These are phyloP conservation scores for Drosophila multiciliata DNA, from an alignment of 2,888 invertebrate genomes.

Conservation along the genomic window DNA sequence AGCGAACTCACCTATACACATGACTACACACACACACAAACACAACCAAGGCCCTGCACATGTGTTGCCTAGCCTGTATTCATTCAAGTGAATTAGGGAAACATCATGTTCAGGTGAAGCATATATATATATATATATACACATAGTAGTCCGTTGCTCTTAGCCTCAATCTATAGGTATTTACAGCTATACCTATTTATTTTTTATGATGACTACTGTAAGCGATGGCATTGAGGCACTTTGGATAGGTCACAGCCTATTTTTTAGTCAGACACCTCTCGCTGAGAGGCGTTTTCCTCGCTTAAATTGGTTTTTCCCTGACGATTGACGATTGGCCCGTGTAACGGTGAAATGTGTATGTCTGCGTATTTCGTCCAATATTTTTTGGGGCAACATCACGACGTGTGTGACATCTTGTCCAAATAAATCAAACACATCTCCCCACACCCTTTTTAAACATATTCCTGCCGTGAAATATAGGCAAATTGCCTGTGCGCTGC, in stretches of 20 bases:
- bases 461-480: background rate
- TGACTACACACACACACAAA: background rate
- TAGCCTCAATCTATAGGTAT: background rate
- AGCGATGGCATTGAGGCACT: background rate
- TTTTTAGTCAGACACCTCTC: too few species aligned
- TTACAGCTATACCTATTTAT: background rate
- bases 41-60: background rate
- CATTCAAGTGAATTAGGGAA: background rate
- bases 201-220: background rate
- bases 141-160: background rate
- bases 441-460: background rate
- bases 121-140: background rate
- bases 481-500: conserved; percentile 47
- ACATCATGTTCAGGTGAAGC: background rate
- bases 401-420: conserved; percentile 73
- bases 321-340: conserved; percentile 61
- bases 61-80: conserved; percentile 15
- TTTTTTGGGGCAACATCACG: conserved; percentile 55
- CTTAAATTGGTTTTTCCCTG: conserved; percentile 45
- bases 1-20: conserved; percentile 12
- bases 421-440: conserved; percentile 61
- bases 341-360: conserved; percentile 50
- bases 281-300: background rate
- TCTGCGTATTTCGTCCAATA: conserved; percentile 68
- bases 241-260: background rate